Evolutionary conservation across 2,888 invertebrate species (phyloP).

Genomic region (Nemotelus nigrinus): DNA sequence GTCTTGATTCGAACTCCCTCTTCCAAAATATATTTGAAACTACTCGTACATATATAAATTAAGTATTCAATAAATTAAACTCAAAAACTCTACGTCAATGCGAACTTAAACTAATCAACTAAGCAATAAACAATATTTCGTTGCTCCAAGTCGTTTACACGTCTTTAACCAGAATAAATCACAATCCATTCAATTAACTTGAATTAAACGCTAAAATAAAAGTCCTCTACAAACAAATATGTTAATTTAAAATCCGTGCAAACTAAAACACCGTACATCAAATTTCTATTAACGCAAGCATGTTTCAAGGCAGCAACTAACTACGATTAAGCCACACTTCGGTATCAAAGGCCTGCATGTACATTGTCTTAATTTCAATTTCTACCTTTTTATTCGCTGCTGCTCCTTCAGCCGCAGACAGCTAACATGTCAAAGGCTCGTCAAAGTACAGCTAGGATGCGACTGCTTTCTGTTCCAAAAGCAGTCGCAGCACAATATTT

Average conservation of each 20-base stretch:
- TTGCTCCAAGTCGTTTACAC: conserved; percentile 19
- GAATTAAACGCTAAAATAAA: conserved; percentile 43
- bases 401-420: too few relatives aligned
- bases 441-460: too few relatives aligned
- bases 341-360: conserved; percentile 60
- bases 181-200: conserved; percentile 46
- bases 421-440: too few relatives aligned
- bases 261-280: too few relatives aligned
- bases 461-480: too few relatives aligned
- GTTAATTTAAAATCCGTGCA: too few relatives aligned
- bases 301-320: conserved; percentile 45
- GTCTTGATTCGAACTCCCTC: background rate
- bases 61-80: conserved; percentile 26
- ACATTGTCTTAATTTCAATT: conserved; percentile 5
- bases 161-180: conserved; percentile 48
- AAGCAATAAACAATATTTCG: conserved; percentile 2
- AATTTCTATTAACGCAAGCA: background rate
- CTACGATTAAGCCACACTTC: conserved; percentile 60
- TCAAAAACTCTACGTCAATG: background rate
- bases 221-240: conserved; percentile 39
- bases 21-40: background rate
- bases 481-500: too few relatives aligned
- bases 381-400: too few relatives aligned
- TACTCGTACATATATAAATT: background rate
- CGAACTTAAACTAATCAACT: conserved; percentile 1